phyloP scores from a whole-genome alignment of 2,888 invertebrate species.

The Thumatha senex region DNA sequence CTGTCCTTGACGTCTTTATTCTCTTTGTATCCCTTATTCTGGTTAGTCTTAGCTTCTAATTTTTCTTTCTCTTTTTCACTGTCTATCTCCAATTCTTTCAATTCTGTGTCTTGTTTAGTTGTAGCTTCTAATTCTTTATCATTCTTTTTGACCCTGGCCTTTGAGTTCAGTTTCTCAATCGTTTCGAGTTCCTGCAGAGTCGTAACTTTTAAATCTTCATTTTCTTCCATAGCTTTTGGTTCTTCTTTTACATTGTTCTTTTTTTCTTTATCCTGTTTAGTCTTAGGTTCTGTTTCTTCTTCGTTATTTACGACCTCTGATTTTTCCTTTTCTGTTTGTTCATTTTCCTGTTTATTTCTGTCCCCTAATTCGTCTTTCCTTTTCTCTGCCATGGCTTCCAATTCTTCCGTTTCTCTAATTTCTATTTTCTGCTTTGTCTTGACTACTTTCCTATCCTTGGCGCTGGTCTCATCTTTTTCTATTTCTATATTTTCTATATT shows the following conservation, averaged over 20 bases:
- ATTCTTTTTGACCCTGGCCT: too few relatives aligned
- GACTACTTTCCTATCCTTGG: background rate
- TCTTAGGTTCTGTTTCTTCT: constrained; percentile 6
- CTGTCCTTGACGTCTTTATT: too few relatives aligned
- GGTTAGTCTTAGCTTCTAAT: too few relatives aligned
- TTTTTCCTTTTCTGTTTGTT: background rate
- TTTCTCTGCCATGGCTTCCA: background rate
- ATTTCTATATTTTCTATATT: background rate
- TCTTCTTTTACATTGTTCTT: background rate
- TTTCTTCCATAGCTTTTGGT: background rate
- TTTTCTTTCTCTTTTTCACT: too few relatives aligned
- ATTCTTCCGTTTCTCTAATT: background rate
- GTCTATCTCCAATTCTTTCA: too few relatives aligned
- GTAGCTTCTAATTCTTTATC: constrained; percentile 37
- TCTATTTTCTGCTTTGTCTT: background rate
- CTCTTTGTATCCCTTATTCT: too few relatives aligned
- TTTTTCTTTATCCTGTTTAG: constrained; percentile 2
- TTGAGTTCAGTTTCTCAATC: too few relatives aligned
- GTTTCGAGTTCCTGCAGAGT: constrained; percentile 16
- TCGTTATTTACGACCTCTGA: background rate
- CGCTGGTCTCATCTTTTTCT: background rate
- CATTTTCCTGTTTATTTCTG: too few relatives aligned
- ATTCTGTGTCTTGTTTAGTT: constrained; percentile 33
- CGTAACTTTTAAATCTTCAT: background rate
- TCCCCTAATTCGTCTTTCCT: too few relatives aligned